Percentiles rank a stretch among this genome's conserved stretches.
Conservation (phyloP, 2,113 vertebrate genomes). For the Montifringilla adamsi region DNA sequence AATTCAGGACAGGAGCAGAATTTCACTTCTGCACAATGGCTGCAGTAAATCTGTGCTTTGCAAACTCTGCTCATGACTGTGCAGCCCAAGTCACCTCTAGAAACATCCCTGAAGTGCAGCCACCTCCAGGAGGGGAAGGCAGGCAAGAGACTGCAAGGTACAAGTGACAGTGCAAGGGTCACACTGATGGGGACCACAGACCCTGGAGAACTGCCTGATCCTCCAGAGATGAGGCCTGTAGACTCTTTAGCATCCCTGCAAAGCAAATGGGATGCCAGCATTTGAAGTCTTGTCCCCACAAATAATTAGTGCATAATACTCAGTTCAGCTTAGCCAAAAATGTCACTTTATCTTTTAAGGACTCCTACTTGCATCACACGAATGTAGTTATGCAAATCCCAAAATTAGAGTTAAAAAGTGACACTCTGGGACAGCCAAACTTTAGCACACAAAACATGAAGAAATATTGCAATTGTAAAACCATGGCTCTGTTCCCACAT, state of each 20-base stretch:
- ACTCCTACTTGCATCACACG: background rate
- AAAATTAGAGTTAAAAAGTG: background rate
- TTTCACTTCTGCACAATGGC: background rate
- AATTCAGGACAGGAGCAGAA: background rate
- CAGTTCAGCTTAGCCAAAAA: background rate
- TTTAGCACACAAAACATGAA: background rate
- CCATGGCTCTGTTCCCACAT: background rate
- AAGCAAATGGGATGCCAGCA: background rate
- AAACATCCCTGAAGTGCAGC: background rate
- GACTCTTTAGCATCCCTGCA: background rate
- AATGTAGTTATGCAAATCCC: background rate
- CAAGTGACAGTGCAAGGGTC: background rate
- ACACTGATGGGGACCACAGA: background rate
- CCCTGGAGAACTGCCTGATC: background rate
- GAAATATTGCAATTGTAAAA: background rate
- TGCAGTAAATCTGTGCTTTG: background rate
- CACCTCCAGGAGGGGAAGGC: background rate
- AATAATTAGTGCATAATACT: background rate
- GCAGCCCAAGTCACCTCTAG: background rate
- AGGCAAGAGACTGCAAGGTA: background rate
- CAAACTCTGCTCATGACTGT: background rate
- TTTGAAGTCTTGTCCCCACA: background rate
- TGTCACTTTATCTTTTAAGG: background rate
- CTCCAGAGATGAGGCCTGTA: background rate
- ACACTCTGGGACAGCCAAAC: background rate